Evolutionary conservation across 2,797 vertebrate species (phyloP).

Genomic region (Australoheros facetus): DNA sequence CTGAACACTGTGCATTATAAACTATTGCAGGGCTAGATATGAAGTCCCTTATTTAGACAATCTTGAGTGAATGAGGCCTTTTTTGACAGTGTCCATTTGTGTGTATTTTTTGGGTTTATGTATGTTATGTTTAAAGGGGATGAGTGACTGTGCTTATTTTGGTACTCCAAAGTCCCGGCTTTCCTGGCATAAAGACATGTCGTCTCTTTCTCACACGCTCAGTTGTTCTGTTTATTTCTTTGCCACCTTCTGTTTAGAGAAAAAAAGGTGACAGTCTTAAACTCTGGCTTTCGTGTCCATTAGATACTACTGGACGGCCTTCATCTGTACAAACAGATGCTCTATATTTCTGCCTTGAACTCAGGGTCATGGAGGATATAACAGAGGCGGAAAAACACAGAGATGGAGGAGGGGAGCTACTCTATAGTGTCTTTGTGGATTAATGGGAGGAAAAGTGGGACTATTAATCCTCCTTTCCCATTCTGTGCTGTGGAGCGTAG

Average conservation of each 20-base stretch:
- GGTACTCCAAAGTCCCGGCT: background rate
- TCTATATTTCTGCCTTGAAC: conserved; percentile 43
- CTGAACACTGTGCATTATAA: too few species aligned
- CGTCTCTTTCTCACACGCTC: conserved; percentile 9
- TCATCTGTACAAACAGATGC: conserved; percentile 47
- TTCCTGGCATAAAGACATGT: conserved; percentile 33
- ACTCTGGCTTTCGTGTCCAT: conserved; percentile 50
- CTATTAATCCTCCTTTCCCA: conserved; percentile 60
- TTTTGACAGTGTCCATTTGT: background rate
- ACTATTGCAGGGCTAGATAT: too few species aligned
- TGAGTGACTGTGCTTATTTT: conserved; percentile 26
- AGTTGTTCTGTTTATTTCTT: conserved; percentile 46
- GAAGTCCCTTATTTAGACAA: too few species aligned
- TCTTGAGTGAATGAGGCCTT: background rate
- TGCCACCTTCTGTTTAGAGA: conserved; percentile 68
- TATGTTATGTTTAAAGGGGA: conserved; percentile 6
- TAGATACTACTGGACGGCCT: conserved; percentile 40
- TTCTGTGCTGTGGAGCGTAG: conserved; percentile 17
- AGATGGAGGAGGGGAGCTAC: conserved; percentile 19
- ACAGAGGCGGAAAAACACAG: conserved; percentile 34
- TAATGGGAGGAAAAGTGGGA: conserved; percentile 54
- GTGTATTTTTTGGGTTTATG: conserved; percentile 9
- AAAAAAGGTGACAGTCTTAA: conserved; percentile 58
- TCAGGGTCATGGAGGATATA: conserved; percentile 25
- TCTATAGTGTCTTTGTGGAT: conserved; percentile 54